Percentiles rank a stretch among this genome's conserved stretches.
Conservation (phyloP, 1,140 invertebrate species). For the Stegodyphus dumicola region DNA sequence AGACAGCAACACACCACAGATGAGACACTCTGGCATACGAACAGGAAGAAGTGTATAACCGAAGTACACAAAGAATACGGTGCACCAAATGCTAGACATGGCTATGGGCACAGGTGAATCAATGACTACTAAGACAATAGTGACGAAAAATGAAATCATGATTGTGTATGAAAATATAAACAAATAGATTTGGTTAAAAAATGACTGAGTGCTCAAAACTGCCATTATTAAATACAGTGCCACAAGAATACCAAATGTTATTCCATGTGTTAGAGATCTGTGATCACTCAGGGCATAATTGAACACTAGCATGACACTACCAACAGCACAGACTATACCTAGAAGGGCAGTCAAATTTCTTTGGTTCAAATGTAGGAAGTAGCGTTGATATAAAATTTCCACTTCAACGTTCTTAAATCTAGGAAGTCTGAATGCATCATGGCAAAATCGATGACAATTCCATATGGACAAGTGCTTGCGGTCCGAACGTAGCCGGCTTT, state of each 20-base stretch:
- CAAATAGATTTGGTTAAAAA: conserved; percentile 88
- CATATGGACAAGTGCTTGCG: conserved; percentile 36
- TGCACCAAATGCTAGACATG: conserved; percentile 75
- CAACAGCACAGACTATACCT: conserved; percentile 78
- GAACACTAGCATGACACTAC: conserved; percentile 73
- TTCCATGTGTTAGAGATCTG: conserved; percentile 64
- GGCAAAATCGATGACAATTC: conserved; percentile 46
- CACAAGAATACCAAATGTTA: conserved; percentile 67
- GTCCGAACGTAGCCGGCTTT: conserved; percentile 32
- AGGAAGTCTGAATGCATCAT: conserved; percentile 57
- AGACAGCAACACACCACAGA: conserved; percentile 78
- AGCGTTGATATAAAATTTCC: conserved; percentile 90
- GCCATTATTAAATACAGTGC: conserved; percentile 75
- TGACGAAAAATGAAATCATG: conserved; percentile 76
- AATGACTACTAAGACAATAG: conserved; percentile 72
- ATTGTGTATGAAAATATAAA: conserved; percentile 85
- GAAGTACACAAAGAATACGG: conserved; percentile 86
- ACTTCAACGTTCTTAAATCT: conserved; percentile 72
- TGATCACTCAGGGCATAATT: conserved; percentile 67
- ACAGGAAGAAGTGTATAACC: conserved; percentile 88
- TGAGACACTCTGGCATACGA: conserved; percentile 78
- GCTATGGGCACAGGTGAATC: conserved; percentile 63
- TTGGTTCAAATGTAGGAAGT: conserved; percentile 92
- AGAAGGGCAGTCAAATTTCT: conserved; percentile 87
- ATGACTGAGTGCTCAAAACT: conserved; percentile 80